phyloP scores from a whole-genome alignment of 1,140 invertebrate genomes.

The Melipona quadrifasciata region DNA sequence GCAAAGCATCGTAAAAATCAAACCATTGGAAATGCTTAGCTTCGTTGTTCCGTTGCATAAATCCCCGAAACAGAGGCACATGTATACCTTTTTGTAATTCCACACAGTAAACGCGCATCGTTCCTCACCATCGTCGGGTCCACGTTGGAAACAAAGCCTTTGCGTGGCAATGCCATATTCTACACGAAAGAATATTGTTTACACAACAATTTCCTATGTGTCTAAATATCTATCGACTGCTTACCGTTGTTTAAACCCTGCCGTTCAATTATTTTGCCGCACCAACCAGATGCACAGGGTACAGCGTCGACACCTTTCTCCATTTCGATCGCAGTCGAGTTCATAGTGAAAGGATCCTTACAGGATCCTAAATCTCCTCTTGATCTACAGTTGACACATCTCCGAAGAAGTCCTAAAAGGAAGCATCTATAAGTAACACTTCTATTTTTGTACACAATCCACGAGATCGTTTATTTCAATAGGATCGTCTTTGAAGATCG shows the following conservation, averaged over 20 bases:
- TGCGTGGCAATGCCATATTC: slow-evolving; percentile 94
- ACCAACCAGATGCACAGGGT: slow-evolving; percentile 96
- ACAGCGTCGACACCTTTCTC: slow-evolving; percentile 88
- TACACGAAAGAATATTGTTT: slow-evolving; percentile 75
- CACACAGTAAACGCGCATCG: slow-evolving; percentile 92
- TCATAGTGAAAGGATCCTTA: slow-evolving; percentile 92
- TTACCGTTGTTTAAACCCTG: slow-evolving; percentile 83
- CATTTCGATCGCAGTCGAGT: slow-evolving; percentile 86
- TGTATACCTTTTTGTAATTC: slow-evolving; percentile 91
- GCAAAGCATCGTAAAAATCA: slow-evolving; percentile 21
- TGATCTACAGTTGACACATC: slow-evolving; percentile 92
- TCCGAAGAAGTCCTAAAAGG: slow-evolving; percentile 82
- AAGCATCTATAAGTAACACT: slow-evolving; percentile 15
- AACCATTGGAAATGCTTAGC: slow-evolving; percentile 2
- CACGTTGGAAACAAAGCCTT: slow-evolving; percentile 91
- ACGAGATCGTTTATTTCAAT: background rate
- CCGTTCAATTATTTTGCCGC: slow-evolving; percentile 94
- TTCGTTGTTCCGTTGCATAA: slow-evolving; percentile 86
- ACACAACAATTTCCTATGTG: background rate
- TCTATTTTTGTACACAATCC: background rate
- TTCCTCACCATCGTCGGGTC: slow-evolving; percentile 93
- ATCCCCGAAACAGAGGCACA: slow-evolving; percentile 96
- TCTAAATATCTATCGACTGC: background rate
- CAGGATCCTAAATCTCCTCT: slow-evolving; percentile 93
- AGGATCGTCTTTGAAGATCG: too few relatives aligned